phyloP scores from a whole-genome alignment of 2,797 vertebrate species.

The Glyptemys insculpta region DNA sequence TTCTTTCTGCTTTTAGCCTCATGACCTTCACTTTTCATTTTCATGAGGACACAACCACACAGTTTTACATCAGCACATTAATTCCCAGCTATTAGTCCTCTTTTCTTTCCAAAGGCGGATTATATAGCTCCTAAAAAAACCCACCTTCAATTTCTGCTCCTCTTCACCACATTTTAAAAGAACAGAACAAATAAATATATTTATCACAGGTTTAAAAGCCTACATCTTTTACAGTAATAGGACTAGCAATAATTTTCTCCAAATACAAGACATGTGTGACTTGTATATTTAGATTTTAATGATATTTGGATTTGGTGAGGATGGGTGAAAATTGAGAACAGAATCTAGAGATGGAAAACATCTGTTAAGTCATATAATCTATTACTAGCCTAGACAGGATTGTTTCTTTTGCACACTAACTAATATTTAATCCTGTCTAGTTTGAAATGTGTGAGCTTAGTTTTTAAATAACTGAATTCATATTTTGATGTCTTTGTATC shows the following conservation, averaged over 20 bases:
- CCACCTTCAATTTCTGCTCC: neutral
- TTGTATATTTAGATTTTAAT: neutral
- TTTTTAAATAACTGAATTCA: neutral
- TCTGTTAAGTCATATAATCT: neutral
- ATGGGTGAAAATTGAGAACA: neutral
- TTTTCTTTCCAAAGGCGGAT: neutral
- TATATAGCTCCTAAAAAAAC: neutral
- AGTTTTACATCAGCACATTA: neutral
- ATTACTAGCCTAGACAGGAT: neutral
- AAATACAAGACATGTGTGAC: neutral
- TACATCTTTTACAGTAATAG: neutral
- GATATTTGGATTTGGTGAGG: neutral
- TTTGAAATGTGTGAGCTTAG: neutral
- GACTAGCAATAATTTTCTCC: neutral
- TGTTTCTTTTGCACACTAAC: neutral
- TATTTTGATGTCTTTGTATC: neutral
- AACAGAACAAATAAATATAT: neutral
- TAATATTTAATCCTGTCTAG: neutral
- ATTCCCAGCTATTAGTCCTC: neutral
- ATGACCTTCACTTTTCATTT: neutral
- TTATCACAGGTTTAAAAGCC: neutral
- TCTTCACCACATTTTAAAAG: constrained; percentile 22
- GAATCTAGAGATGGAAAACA: constrained; percentile 5
- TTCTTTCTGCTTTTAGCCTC: neutral
- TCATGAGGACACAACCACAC: neutral